Evolutionary conservation across 2,888 invertebrate genomes (phyloP).

Genomic region (Achlya flavicornis): DNA sequence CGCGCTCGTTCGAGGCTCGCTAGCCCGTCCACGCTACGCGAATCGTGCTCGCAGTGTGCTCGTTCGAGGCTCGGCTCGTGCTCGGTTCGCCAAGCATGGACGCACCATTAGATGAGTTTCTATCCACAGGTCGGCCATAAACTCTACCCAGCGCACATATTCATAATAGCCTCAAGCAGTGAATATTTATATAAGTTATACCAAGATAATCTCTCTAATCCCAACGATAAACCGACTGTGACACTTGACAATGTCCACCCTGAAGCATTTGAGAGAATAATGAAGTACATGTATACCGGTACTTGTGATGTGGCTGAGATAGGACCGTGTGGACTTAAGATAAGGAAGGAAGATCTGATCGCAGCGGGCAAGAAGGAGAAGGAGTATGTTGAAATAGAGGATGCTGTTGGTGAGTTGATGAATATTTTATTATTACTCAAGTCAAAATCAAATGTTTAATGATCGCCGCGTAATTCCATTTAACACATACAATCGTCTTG

Average conservation of each 20-base stretch:
- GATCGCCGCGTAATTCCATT: too few species aligned
- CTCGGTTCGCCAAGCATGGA: too few species aligned
- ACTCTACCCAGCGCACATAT: constrained; percentile 88
- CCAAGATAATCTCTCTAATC: constrained; percentile 50
- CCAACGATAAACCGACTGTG: constrained; percentile 66
- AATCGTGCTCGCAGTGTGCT: too few species aligned
- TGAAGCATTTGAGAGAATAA: constrained; percentile 88
- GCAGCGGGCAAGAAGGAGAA: constrained; percentile 56
- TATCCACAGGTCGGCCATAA: constrained; percentile 81
- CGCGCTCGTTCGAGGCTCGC: too few species aligned
- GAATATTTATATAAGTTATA: constrained; percentile 85
- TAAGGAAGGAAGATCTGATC: constrained; percentile 70
- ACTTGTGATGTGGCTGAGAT: constrained; percentile 84
- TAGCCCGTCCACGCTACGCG: too few species aligned
- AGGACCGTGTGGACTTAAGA: constrained; percentile 77
- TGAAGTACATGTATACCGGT: constrained; percentile 87
- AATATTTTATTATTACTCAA: too few species aligned
- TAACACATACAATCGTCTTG: too few species aligned
- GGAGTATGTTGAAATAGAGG: constrained; percentile 50
- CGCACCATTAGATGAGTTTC: too few species aligned
- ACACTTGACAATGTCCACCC: constrained; percentile 82
- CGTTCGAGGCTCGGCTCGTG: too few species aligned
- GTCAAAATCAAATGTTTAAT: too few species aligned
- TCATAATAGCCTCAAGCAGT: constrained; percentile 87
- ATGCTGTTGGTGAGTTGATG: constrained; percentile 58